Conservation (phyloP, 2,888 invertebrate species). For the Muscina levida region DNA sequence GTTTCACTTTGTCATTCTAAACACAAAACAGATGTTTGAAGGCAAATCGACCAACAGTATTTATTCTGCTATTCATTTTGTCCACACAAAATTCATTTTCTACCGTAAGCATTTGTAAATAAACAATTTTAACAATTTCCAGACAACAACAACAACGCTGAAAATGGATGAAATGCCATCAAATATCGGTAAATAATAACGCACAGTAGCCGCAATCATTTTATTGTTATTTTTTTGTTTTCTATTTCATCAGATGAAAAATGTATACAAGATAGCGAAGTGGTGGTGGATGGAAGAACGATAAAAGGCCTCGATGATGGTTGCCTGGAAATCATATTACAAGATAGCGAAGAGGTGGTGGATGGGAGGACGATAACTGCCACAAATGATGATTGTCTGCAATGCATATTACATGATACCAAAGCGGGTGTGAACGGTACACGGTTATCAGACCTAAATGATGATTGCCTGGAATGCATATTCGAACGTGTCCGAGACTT, state of each 20-base stretch:
- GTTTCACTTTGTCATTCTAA: slow-evolving; percentile 27
- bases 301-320: too few relatives aligned
- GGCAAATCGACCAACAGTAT: neutral
- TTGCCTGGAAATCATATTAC: too few relatives aligned
- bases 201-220: neutral
- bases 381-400: slow-evolving; percentile 74
- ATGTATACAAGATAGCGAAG: too few relatives aligned
- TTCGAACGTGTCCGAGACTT: slow-evolving; percentile 71
- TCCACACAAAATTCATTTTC: neutral
- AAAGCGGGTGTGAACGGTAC: too few relatives aligned
- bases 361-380: slow-evolving; percentile 13
- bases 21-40: slow-evolving; percentile 49
- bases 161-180: slow-evolving; percentile 38
- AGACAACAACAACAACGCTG: neutral
- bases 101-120: slow-evolving; percentile 32
- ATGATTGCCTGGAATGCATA: slow-evolving; percentile 73
- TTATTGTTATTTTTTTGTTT: too few relatives aligned
- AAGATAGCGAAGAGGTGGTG: too few relatives aligned
- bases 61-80: too few relatives aligned
- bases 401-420: slow-evolving; percentile 73
- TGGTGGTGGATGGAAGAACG: too few relatives aligned
- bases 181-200: slow-evolving; percentile 24
- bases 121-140: slow-evolving; percentile 16
- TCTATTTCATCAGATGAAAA: too few relatives aligned
- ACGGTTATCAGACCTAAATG: slow-evolving; percentile 70